Conservation (phyloP, 2,797 vertebrate genomes). For the Euthynnus affinis region DNA sequence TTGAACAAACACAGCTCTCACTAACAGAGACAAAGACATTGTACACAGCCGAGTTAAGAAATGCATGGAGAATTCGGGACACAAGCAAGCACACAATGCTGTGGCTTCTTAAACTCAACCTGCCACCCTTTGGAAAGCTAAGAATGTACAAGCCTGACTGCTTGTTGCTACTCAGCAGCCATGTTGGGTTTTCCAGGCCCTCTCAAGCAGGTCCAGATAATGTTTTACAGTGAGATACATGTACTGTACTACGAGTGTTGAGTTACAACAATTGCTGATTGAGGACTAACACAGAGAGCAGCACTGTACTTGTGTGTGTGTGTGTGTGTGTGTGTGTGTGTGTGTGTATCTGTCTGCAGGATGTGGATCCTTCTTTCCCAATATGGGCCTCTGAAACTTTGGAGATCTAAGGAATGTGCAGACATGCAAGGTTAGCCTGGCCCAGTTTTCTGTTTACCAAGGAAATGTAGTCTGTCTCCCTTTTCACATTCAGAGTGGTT, state of each 20-base stretch:
- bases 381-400: slow-evolving; percentile 72
- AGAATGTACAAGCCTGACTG: slow-evolving; percentile 36
- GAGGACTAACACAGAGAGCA: slow-evolving; percentile 33
- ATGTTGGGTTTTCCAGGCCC: slow-evolving; percentile 41
- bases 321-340: slow-evolving; percentile 30
- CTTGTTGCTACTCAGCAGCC: slow-evolving; percentile 25
- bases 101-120: slow-evolving; percentile 43
- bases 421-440: slow-evolving; percentile 67
- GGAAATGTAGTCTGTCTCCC: slow-evolving; percentile 37
- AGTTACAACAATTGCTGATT: slow-evolving; percentile 26
- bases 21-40: slow-evolving; percentile 47
- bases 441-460: slow-evolving; percentile 60
- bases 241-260: slow-evolving; percentile 27
- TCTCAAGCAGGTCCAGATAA: slow-evolving; percentile 23
- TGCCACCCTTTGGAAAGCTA: slow-evolving; percentile 51
- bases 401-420: slow-evolving; percentile 75
- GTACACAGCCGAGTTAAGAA: slow-evolving; percentile 27
- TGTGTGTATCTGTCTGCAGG: slow-evolving; percentile 44
- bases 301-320: slow-evolving; percentile 22
- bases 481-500: slow-evolving; percentile 20
- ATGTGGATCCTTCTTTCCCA: slow-evolving; percentile 59
- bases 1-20: slow-evolving; percentile 58
- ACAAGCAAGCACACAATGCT: slow-evolving; percentile 20
- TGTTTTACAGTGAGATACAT: slow-evolving; percentile 22
- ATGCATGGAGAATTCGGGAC: slow-evolving; percentile 38